Evolutionary conservation across 2,888 invertebrate genomes (phyloP).

Genomic region (Dinocampus coccinellae): DNA sequence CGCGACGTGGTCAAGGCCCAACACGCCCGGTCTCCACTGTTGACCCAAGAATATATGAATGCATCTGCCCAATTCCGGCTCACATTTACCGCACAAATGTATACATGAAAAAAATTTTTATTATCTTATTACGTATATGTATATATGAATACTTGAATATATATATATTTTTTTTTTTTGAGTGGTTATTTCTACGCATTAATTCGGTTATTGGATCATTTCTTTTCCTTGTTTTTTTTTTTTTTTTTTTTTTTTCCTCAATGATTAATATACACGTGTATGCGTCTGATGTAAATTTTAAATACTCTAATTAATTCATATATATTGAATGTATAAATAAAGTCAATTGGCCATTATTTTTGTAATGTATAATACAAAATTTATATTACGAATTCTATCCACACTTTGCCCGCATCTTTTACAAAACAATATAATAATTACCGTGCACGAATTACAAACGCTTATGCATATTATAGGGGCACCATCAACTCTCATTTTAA

Average conservation of each 20-base stretch:
- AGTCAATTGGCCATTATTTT: not conserved
- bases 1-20: slow-evolving; percentile 41
- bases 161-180: slow-evolving; percentile 20
- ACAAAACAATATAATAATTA: slow-evolving; percentile 34
- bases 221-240: not conserved
- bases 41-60: slow-evolving; percentile 53
- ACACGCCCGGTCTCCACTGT: slow-evolving; percentile 42
- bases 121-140: not conserved
- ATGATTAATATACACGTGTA: not conserved
- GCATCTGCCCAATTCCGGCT: slow-evolving; percentile 39
- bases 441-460: slow-evolving; percentile 22
- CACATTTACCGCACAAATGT: slow-evolving; percentile 4
- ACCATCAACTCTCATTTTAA: slow-evolving; percentile 24
- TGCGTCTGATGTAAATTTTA: not conserved
- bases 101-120: no score
- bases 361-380: not conserved
- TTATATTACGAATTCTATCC: slow-evolving; percentile 19
- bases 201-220: not conserved
- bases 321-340: not conserved
- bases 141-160: slow-evolving; percentile 23
- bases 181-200: slow-evolving; percentile 13
- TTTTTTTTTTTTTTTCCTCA: not conserved
- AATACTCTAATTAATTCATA: slow-evolving; percentile 5
- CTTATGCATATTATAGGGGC: slow-evolving; percentile 31
- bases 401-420: slow-evolving; percentile 29